Percentiles rank a stretch among this genome's conserved stretches.
These are phyloP conservation scores for human (Homo sapiens) DNA, from an alignment of 2,113 vertebrate genomes.

Conservation along the genomic window GRCh38 chr15:39539001-39539500, in stretches of 20 bases:
- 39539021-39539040: background rate
- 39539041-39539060: background rate
- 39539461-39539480: background rate
- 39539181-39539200: conserved; percentile 18
- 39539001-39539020: background rate
- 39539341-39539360: conserved; percentile 1
- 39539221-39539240: conserved; percentile 9
- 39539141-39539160: background rate
- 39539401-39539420: background rate
- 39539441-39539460: background rate
- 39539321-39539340: background rate
- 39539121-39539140: background rate
- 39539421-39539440: background rate
- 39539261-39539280: conserved; percentile 34
- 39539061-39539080: background rate
- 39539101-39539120: background rate
- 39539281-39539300: background rate
- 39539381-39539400: background rate
- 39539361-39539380: background rate
- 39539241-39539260: conserved; percentile 8
- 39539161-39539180: background rate
- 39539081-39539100: background rate
- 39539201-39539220: background rate
- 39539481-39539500: background rate
- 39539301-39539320: background rate